These are phyloP conservation scores for Alca torda DNA, from an alignment of 2,797 vertebrate genomes.

Conservation along the genomic window DNA sequence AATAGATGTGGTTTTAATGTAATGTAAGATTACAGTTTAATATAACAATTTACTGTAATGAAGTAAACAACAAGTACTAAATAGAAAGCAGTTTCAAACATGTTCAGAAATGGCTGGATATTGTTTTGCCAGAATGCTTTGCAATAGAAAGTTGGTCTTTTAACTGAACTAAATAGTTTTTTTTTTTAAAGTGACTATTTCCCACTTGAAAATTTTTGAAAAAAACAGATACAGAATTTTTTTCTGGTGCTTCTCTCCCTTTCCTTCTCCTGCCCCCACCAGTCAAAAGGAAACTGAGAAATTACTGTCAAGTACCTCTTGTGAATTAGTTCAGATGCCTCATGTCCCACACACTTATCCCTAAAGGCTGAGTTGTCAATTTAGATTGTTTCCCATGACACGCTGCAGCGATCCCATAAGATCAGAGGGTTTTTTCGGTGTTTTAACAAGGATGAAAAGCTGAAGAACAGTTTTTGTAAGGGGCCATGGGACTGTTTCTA, in stretches of 20 bases:
- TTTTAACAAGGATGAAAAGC: neutral
- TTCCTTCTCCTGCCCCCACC: neutral
- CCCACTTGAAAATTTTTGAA: neutral
- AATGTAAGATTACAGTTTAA: neutral
- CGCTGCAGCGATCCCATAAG: neutral
- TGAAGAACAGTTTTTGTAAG: neutral
- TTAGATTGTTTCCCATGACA: neutral
- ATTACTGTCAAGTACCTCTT: neutral
- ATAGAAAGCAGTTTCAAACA: neutral
- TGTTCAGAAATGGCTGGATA: neutral
- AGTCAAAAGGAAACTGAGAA: neutral
- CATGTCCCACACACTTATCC: fast-evolving
- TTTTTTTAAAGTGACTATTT: neutral
- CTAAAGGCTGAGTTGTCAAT: neutral
- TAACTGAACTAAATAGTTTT: neutral
- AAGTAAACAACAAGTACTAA: neutral
- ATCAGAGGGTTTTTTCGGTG: neutral
- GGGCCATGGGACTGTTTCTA: neutral
- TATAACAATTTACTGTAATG: neutral
- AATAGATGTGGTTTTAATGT: neutral
- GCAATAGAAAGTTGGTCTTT: neutral
- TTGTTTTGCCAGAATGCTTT: neutral
- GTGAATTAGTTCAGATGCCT: neutral
- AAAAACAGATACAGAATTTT: neutral
- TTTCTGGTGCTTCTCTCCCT: neutral